Evolutionary conservation across 2,888 invertebrate species (phyloP).

Genomic region (Tetranychus truncatus): DNA sequence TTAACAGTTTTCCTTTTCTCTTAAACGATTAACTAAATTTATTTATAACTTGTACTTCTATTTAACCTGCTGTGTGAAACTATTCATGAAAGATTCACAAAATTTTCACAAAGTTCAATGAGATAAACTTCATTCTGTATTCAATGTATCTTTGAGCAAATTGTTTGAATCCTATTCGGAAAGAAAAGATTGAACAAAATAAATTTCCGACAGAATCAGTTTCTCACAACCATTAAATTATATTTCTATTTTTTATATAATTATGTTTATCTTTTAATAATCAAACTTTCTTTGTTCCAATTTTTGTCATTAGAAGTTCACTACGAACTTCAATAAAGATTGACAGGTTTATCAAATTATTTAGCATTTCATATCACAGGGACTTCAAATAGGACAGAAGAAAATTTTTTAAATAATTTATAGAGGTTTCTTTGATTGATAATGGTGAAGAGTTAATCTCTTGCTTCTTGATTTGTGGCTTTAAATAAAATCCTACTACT

Average conservation of each 20-base stretch:
- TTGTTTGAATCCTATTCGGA: no score
- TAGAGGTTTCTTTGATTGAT: background rate
- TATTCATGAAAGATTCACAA: no score
- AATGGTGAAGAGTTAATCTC: background rate
- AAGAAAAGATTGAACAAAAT: no score
- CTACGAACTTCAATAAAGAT: background rate
- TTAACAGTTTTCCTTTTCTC: no score
- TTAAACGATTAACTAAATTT: no score
- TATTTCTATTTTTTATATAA: background rate
- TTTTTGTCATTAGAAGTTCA: background rate
- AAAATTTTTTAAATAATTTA: background rate
- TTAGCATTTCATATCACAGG: background rate
- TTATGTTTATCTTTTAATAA: background rate
- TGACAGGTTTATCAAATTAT: background rate
- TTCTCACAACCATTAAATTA: no score
- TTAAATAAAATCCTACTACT: slow-evolving; percentile 3
- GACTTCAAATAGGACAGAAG: background rate
- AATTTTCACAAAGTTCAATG: no score
- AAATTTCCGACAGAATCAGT: no score
- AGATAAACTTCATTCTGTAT: no score
- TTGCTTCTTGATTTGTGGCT: background rate
- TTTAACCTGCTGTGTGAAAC: no score
- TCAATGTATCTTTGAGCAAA: no score
- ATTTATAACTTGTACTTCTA: no score
- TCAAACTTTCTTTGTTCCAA: background rate